Conservation (phyloP, 1,140 invertebrate species). For the Drosophila bifasciata region DNA sequence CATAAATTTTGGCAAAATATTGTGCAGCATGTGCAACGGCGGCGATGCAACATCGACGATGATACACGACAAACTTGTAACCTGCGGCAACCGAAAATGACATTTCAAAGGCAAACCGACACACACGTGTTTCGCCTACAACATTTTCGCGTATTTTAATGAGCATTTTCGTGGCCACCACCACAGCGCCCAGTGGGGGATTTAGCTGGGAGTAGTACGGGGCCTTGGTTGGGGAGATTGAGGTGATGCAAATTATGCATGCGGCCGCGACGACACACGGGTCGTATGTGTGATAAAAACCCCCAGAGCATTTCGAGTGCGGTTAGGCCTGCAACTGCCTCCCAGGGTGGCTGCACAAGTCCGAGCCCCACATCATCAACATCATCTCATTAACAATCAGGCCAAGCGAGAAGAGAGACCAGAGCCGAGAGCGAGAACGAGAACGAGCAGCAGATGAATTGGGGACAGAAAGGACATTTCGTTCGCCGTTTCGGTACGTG, state of each 20-base stretch:
- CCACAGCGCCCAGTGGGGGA: neutral
- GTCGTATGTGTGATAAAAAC: slow-evolving; percentile 74
- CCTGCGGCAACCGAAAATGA: slow-evolving; percentile 53
- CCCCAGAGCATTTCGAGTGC: slow-evolving; percentile 60
- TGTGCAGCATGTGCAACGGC: slow-evolving; percentile 12
- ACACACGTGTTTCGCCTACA: slow-evolving; percentile 71
- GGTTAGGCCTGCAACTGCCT: slow-evolving; percentile 20
- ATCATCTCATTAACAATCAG: slow-evolving; percentile 72
- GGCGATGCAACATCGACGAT: too few relatives aligned
- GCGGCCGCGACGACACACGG: slow-evolving; percentile 52
- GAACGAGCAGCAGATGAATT: slow-evolving; percentile 7
- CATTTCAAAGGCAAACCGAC: slow-evolving; percentile 69
- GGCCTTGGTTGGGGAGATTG: neutral
- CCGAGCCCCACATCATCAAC: slow-evolving; percentile 26
- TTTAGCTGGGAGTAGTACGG: neutral
- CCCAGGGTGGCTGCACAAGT: slow-evolving; percentile 1
- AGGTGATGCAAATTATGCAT: slow-evolving; percentile 61
- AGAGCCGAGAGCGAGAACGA: neutral
- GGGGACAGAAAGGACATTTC: slow-evolving; percentile 33
- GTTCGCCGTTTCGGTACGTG: slow-evolving; percentile 30
- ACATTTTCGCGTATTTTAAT: slow-evolving; percentile 71
- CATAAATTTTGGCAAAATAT: slow-evolving; percentile 32
- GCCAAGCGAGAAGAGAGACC: slow-evolving; percentile 12
- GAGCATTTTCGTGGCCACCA: slow-evolving; percentile 53
- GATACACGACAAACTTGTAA: slow-evolving; percentile 6